These are phyloP conservation scores for Muscicapa striata DNA, from an alignment of 2,797 vertebrate species.

Conservation along the genomic window DNA sequence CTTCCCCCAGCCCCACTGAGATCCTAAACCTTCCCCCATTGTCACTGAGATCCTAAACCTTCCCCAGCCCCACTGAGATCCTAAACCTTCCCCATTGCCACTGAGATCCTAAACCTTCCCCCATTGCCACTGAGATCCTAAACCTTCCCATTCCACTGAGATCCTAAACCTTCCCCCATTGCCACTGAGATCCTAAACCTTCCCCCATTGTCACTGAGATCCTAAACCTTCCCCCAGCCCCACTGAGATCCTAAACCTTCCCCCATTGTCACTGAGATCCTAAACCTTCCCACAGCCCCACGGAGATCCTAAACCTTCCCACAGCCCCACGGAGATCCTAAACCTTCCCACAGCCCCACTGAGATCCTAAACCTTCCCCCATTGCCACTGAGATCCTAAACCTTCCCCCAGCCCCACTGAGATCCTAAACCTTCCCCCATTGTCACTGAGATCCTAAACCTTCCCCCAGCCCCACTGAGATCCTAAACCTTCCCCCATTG, in stretches of 20 bases:
- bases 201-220: background rate
- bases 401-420: too few species aligned
- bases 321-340: accelerated
- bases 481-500: too few species aligned
- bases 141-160: too few species aligned
- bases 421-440: background rate
- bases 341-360: background rate
- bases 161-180: accelerated
- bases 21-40: background rate
- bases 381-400: background rate
- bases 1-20: background rate
- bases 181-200: background rate
- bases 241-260: background rate
- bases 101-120: background rate
- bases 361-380: background rate
- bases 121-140: accelerated
- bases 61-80: background rate
- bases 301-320: background rate
- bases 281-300: too few species aligned
- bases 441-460: background rate
- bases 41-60: too few species aligned
- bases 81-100: too few species aligned
- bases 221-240: background rate
- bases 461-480: too few species aligned
- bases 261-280: too few species aligned